These are phyloP conservation scores for Coleophora flavipennella DNA, from an alignment of 2,888 invertebrate species.

Conservation along the genomic window DNA sequence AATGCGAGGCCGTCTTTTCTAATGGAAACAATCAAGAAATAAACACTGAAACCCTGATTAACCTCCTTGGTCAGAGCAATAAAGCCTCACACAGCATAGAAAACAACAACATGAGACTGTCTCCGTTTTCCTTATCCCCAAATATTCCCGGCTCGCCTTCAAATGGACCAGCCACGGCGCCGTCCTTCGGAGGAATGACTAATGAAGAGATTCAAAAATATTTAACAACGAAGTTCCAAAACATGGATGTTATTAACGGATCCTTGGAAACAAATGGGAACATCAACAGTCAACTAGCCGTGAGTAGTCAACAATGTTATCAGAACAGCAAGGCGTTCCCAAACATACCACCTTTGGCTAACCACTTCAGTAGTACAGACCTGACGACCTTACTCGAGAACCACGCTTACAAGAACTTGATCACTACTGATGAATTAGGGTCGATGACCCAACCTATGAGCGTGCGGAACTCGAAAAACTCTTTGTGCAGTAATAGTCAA, in stretches of 20 bases:
- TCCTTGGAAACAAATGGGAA: slow-evolving; percentile 19
- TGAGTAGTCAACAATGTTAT: slow-evolving; percentile 47
- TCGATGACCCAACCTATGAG: slow-evolving; percentile 47
- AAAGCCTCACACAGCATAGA: slow-evolving; percentile 35
- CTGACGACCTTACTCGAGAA: slow-evolving; percentile 38
- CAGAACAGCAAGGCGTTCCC: slow-evolving; percentile 60
- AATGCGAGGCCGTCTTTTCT: slow-evolving; percentile 10
- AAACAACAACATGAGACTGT: slow-evolving; percentile 42
- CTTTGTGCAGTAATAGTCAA: slow-evolving; percentile 47
- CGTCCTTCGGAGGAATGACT: slow-evolving; percentile 43
- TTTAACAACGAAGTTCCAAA: slow-evolving; percentile 51
- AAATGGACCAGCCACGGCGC: slow-evolving; percentile 32
- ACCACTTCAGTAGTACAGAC: slow-evolving; percentile 47
- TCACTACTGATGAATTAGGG: slow-evolving; percentile 30
- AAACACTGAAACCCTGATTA: slow-evolving; percentile 38
- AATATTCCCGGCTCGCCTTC: slow-evolving; percentile 19
- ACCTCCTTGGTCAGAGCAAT: slow-evolving; percentile 33
- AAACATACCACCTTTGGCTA: slow-evolving; percentile 48
- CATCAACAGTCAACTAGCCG: slow-evolving; percentile 14
- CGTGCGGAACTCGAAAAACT: slow-evolving; percentile 45
- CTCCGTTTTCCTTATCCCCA: slow-evolving; percentile 32
- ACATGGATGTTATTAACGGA: slow-evolving; percentile 39
- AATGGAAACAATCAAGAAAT: slow-evolving; percentile 36
- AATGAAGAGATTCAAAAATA: slow-evolving; percentile 59
- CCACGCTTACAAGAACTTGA: slow-evolving; percentile 20